Evolutionary conservation across 2,797 vertebrate genomes (phyloP).

Genomic region (Parauchenoglanis ngamensis): DNA sequence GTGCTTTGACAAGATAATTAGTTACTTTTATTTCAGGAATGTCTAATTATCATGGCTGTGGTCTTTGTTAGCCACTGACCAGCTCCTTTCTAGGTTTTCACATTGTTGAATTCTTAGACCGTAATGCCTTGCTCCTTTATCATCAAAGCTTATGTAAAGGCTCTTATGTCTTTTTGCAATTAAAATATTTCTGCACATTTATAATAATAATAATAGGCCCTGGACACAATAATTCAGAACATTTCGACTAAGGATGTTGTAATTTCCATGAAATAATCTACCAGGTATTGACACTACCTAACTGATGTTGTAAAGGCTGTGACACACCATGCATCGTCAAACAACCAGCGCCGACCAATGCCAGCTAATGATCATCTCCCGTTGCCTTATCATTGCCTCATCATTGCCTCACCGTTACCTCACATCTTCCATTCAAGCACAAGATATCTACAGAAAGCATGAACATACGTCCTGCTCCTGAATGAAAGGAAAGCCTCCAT

Average conservation of each 20-base stretch:
- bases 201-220: neutral
- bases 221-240: neutral
- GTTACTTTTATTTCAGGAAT: constrained; percentile 37
- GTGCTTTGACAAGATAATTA: constrained; percentile 40
- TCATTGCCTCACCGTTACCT: constrained; percentile 30
- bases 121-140: neutral
- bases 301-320: constrained; percentile 11
- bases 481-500: neutral
- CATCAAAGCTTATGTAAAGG: neutral
- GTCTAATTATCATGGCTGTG: constrained; percentile 21
- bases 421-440: neutral
- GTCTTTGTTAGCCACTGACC: constrained; percentile 14
- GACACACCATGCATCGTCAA: constrained; percentile 3
- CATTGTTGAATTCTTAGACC: neutral
- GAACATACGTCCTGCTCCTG: neutral
- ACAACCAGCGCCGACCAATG: neutral
- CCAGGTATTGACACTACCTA: neutral
- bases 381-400: constrained; percentile 28
- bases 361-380: constrained; percentile 8
- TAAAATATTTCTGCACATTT: neutral
- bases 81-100: neutral
- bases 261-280: constrained; percentile 4
- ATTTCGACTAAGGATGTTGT: neutral
- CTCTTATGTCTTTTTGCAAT: neutral
- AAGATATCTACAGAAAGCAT: neutral